These are phyloP conservation scores for Drosophila oshimai DNA, from an alignment of 1,140 invertebrate species.

Conservation along the genomic window DNA sequence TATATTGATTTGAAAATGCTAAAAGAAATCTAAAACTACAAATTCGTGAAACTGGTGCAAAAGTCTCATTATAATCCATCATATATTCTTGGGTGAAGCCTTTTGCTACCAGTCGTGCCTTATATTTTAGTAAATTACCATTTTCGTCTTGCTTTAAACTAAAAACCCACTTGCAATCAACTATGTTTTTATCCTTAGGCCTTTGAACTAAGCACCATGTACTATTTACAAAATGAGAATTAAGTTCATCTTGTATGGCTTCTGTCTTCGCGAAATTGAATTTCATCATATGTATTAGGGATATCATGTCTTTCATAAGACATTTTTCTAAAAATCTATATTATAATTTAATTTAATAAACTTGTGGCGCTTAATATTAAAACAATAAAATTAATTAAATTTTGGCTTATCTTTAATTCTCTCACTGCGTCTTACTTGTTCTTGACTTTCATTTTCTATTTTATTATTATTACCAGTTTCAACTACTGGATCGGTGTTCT, in stretches of 20 bases:
- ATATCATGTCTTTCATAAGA: conserved; percentile 23
- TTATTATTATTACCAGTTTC: conserved; percentile 12
- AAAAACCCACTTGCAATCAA: conserved; percentile 80
- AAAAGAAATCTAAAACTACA: conserved; percentile 49
- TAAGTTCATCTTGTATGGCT: conserved; percentile 78
- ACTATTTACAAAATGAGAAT: conserved; percentile 71
- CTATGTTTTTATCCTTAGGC: conserved; percentile 78
- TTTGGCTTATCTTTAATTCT: conserved; percentile 46
- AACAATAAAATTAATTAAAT: no score
- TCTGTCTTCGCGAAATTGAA: conserved; percentile 54
- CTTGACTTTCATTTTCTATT: conserved; percentile 16
- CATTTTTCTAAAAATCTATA: conserved; percentile 49
- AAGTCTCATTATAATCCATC: conserved; percentile 7
- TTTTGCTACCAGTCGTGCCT: conserved; percentile 82
- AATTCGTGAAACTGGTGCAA: conserved; percentile 28
- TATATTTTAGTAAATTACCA: conserved; percentile 73
- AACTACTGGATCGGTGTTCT: conserved; percentile 23
- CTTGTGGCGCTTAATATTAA: no score
- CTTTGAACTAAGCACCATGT: conserved; percentile 79
- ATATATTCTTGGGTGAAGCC: conserved; percentile 59
- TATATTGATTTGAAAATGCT: conserved; percentile 81
- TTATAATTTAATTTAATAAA: no score
- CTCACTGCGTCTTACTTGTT: conserved; percentile 54
- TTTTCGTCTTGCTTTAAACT: conserved; percentile 67
- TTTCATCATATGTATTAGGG: conserved; percentile 43